Conservation (phyloP, 2,888 invertebrate genomes). For the Caenorhabditis sp. region DNA sequence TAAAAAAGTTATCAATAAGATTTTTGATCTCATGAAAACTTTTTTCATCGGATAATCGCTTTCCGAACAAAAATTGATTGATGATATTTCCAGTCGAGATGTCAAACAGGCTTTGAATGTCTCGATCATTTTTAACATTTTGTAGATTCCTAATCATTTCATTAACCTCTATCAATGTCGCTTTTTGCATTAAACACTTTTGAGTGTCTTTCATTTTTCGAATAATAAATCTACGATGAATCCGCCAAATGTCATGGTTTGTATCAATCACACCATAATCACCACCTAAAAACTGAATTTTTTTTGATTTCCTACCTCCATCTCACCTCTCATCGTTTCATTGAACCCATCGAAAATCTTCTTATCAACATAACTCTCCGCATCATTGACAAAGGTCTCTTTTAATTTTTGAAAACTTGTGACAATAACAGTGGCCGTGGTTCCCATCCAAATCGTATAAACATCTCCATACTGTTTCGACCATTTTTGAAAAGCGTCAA, state of each 20-base stretch:
- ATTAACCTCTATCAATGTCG: constrained; percentile 29
- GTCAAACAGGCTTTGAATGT: constrained; percentile 35
- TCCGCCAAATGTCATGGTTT: constrained; percentile 37
- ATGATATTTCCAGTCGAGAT: constrained; percentile 40
- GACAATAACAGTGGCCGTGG: constrained; percentile 32
- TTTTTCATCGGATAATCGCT: constrained; percentile 32
- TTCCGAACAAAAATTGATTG: constrained; percentile 46
- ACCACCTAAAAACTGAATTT: neutral
- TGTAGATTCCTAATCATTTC: constrained; percentile 14
- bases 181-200: constrained; percentile 39
- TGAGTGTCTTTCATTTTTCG: too few relatives aligned
- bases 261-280: constrained; percentile 40
- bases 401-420: constrained; percentile 39
- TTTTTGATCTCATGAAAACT: neutral
- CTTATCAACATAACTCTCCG: constrained; percentile 37
- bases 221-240: constrained; percentile 40
- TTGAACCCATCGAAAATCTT: constrained; percentile 15
- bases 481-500: constrained; percentile 36
- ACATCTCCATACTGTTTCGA: constrained; percentile 38
- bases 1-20: constrained; percentile 7
- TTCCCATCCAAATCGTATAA: constrained; percentile 48
- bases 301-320: neutral
- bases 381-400: constrained; percentile 43
- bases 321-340: neutral
- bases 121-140: constrained; percentile 10